Evolutionary conservation across 2,797 vertebrate species (phyloP).

Genomic region (Epinephelus malabaricus): DNA sequence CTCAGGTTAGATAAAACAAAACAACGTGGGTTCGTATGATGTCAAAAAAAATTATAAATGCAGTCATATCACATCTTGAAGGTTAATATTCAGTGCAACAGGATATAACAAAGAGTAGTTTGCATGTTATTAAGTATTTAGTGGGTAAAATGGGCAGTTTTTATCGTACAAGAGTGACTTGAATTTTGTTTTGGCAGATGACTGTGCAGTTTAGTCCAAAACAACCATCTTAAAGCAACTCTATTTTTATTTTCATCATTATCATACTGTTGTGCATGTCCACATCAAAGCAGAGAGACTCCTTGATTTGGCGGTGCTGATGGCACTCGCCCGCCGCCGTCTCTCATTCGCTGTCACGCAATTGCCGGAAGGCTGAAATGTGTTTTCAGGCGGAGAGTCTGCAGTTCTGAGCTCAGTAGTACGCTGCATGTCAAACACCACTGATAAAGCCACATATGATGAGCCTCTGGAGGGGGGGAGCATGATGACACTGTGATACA

Average conservation of each 20-base stretch:
- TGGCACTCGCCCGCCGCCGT: not conserved
- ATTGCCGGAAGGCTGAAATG: slow-evolving; percentile 35
- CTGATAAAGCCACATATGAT: slow-evolving; percentile 50
- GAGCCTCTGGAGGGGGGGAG: slow-evolving; percentile 34
- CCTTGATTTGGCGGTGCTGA: slow-evolving; percentile 34
- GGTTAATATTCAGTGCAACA: not conserved
- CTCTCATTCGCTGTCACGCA: slow-evolving; percentile 40
- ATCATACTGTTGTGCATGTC: slow-evolving; percentile 18
- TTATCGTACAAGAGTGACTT: no score
- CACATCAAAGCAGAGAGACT: slow-evolving; percentile 8
- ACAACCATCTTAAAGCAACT: not conserved
- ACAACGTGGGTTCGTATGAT: not conserved
- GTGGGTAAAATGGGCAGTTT: not conserved
- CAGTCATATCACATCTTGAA: not conserved
- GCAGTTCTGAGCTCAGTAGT: slow-evolving; percentile 36
- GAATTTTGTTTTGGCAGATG: not conserved
- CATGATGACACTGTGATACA: slow-evolving; percentile 45
- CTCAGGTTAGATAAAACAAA: not conserved
- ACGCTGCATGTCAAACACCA: slow-evolving; percentile 47
- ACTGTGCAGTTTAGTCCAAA: not conserved
- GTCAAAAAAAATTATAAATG: not conserved
- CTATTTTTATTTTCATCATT: not conserved
- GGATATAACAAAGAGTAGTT: not conserved
- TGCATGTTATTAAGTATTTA: not conserved
- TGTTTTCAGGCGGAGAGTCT: slow-evolving; percentile 53